Evolutionary conservation across 2,888 invertebrate species (phyloP), one percentile per base, ranked within the genome.

Genomic region (Calephelis perditalis): DNA sequence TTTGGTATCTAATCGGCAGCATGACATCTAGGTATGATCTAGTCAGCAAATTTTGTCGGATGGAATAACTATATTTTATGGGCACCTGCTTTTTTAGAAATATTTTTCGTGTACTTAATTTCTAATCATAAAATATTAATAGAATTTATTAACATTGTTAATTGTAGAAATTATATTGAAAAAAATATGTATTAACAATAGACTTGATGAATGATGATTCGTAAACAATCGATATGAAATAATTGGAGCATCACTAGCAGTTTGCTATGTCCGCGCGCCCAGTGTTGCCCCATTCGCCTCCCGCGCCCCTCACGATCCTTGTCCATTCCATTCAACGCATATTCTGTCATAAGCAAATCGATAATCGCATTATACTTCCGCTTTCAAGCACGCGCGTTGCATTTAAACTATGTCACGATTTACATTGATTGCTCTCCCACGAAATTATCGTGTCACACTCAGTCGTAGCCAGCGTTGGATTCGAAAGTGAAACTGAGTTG

Each of bases 321-420:
- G 76, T 83, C 84, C 88, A 89, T 89, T 83, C 84, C 88, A 89
- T 89, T 89, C 89, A 89, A 86, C 83, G 87, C 87, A 86, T 85
- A 84, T 84, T 85, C 86, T 87, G 89, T 88, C 86, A 85, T 88
- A 86, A 84, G 85, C 84, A 81, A 87, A 89, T 89, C 89, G 86
- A 89, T 89, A 89, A 86, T 88, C 84, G 83, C 89, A 89, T 86
- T 86, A 83, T 82, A 86, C 86, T 89, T 89, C 89, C 89, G 89
- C 78, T 79, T 82, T 76, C 74, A 78, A 82, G 78, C 82, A 86
- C 86, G 84, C 84, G 82, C 82, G 79, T 69, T 86, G 85, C 86
- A 86, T 81, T 81, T 77, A 73, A 82, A 82, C 76, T 81, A 78
- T 78, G 82, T 79, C 82, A 82, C 75, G 70, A 71, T 72, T 72